Percentiles rank a stretch among this genome's conserved stretches.
Evolutionary conservation across 2,888 invertebrate genomes (phyloP).

Genomic region (Omphaloscelis lunosa): DNA sequence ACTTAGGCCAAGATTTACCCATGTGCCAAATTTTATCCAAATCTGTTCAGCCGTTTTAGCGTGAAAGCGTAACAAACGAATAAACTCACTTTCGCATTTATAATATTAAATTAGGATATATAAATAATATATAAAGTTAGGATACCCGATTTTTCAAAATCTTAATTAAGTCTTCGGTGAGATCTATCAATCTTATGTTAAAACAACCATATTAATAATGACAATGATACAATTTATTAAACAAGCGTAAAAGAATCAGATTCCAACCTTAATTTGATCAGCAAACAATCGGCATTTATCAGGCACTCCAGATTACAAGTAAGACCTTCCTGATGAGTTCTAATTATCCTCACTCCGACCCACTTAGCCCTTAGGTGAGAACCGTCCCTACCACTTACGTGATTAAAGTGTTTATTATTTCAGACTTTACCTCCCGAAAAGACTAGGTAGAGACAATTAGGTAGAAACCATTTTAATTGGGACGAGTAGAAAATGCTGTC

Average conservation of each 20-base stretch:
- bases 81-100: too few relatives aligned
- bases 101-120: too few relatives aligned
- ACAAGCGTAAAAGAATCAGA: slow-evolving; percentile 2
- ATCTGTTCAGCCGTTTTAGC: too few relatives aligned
- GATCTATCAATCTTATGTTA: too few relatives aligned
- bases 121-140: too few relatives aligned
- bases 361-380: slow-evolving; percentile 40
- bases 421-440: slow-evolving; percentile 1
- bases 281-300: slow-evolving; percentile 32
- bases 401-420: too few relatives aligned
- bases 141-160: too few relatives aligned
- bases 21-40: too few relatives aligned
- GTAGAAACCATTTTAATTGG: slow-evolving; percentile 1
- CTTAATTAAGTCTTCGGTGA: too few relatives aligned
- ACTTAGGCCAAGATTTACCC: too few relatives aligned
- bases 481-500: neutral
- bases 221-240: too few relatives aligned
- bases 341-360: slow-evolving; percentile 41
- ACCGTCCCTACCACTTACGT: slow-evolving; percentile 11
- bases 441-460: neutral
- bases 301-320: slow-evolving; percentile 31
- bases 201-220: neutral
- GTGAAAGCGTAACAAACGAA: too few relatives aligned
- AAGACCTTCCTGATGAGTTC: slow-evolving; percentile 30
- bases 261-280: slow-evolving; percentile 26